These are phyloP conservation scores for Parambassis ranga DNA, from an alignment of 2,797 vertebrate species.

Conservation along the genomic window DNA sequence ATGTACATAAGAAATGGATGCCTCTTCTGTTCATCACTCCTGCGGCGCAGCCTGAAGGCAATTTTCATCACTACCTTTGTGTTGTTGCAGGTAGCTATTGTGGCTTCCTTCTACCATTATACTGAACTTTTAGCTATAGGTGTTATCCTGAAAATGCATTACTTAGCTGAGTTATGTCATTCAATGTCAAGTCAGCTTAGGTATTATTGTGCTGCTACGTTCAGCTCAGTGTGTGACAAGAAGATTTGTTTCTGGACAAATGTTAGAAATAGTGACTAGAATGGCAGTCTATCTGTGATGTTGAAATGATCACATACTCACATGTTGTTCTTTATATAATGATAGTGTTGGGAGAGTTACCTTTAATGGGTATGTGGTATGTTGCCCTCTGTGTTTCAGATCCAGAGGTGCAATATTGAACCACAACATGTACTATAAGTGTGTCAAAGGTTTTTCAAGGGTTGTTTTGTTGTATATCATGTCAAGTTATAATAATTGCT, in stretches of 20 bases:
- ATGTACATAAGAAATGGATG: conserved; percentile 56
- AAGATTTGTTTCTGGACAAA: neutral
- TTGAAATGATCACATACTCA: no score
- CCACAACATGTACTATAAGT: no score
- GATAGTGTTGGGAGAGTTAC: no score
- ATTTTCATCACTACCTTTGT: conserved; percentile 62
- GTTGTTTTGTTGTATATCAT: no score
- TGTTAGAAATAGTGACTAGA: neutral
- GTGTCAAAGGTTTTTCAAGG: no score
- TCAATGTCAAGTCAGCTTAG: conserved; percentile 41
- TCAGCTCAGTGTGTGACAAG: conserved; percentile 17
- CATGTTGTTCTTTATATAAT: no score
- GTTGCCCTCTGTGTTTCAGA: no score
- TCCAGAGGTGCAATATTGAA: no score
- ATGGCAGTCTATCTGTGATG: neutral
- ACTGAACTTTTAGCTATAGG: conserved; percentile 18
- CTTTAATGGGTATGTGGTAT: no score
- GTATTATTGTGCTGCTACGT: conserved; percentile 18
- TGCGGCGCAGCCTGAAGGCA: conserved; percentile 69
- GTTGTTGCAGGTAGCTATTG: conserved; percentile 42
- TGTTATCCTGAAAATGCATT: conserved; percentile 30
- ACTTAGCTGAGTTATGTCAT: conserved; percentile 37
- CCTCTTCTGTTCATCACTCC: conserved; percentile 65
- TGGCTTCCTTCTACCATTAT: conserved; percentile 32
- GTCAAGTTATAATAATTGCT: no score